Base-by-base conservation (phyloP, 1,140 invertebrate genomes). In the Dysdera silvatica region DNA sequence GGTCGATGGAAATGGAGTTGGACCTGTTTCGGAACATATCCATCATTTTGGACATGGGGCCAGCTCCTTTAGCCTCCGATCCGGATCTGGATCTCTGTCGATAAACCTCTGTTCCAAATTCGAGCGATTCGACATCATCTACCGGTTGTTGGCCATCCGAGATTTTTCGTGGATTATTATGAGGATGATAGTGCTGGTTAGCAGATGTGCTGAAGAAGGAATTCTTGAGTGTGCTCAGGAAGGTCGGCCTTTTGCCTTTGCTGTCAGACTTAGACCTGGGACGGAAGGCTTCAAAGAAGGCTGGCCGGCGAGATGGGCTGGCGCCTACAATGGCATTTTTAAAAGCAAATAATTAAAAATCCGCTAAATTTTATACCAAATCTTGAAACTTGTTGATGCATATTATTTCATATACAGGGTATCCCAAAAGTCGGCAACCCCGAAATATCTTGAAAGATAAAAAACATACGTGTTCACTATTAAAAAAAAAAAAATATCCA, bases 11-110 rank as follows among this genome's bases (percentile, higher is more conserved):
- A 81, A 49, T 81, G 81, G 51, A 83, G 68, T 87, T 85, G 55
- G 87, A 86, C 66, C 88, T 81, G 71, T 87, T 84, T 43, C 89
- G 81, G 73, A 93, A 91, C 68, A 93, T 85, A 75, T 93, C 88
- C 82, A 91, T 91, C 41, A 93, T 87, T 80, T 90, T 91, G 48
- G 75, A 71, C 20, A 75, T 73, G 18, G 75, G 68, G 47, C 71
- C 71, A 49, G 59, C 68, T 66, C 56, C 72, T 66, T 73, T 75
- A 31, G 76, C 77, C 37, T 80, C 79, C 4, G 80, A 80, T 12
- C 80, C 79, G 20, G 81, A 77, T 61, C 81, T 71, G 8, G 80
- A 76, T 63, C 81, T 72, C n/a, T 79, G 80, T 64, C 79, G 68
- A 31, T 66, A 66, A 28, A 48, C 23, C n/a, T 65, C 62, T 5